Conservation (phyloP, 2,113 vertebrate species). For the Motacilla tschutschensis region DNA sequence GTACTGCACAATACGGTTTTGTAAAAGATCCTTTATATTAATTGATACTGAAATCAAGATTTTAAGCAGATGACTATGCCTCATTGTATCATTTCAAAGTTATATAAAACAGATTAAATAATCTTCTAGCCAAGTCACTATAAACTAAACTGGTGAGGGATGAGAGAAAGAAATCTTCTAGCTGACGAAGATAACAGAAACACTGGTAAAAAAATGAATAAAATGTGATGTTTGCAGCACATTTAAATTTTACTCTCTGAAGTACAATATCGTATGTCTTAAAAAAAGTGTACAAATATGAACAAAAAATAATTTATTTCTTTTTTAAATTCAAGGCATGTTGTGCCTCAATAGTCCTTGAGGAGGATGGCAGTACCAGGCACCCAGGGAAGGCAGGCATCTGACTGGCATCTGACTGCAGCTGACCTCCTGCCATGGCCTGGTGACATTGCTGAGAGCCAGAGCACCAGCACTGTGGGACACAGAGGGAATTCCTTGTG, state of each 20-base stretch:
- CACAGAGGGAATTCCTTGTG: not conserved
- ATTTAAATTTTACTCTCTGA: not conserved
- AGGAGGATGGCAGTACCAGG: not conserved
- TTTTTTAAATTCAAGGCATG: not conserved
- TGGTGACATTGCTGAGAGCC: not conserved
- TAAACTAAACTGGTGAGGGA: not conserved
- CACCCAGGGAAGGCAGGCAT: not conserved
- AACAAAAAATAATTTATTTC: not conserved
- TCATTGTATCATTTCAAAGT: slow-evolving; percentile 1
- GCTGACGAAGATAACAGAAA: not conserved
- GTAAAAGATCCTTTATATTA: slow-evolving; percentile 29
- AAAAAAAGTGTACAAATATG: not conserved
- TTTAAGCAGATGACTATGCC: not conserved
- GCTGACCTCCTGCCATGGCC: not conserved
- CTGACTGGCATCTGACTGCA: not conserved
- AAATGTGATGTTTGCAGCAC: not conserved
- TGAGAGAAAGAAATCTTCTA: not conserved
- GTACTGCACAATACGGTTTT: not conserved
- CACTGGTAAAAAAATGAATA: not conserved
- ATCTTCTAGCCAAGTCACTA: slow-evolving; percentile 5
- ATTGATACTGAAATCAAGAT: slow-evolving; percentile 15
- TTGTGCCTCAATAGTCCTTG: not conserved
- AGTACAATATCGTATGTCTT: not conserved
- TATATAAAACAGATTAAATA: slow-evolving; percentile 41
- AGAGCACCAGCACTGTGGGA: rapidly evolving